Evolutionary conservation across 1,140 invertebrate species (phyloP).

Genomic region (Anoplophora glabripennis): DNA sequence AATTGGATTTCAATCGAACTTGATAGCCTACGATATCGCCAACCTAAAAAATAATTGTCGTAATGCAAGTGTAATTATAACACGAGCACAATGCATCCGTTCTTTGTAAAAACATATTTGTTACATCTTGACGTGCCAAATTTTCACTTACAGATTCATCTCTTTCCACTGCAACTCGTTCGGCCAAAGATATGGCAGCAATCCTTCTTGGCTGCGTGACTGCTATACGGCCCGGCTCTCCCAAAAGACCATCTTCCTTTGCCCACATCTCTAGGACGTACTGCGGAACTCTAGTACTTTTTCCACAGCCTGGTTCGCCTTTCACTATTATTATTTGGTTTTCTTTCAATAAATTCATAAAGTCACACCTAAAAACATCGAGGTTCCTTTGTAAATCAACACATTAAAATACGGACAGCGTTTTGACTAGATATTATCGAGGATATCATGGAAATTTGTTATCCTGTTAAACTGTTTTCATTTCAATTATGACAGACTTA

Average conservation of each 20-base stretch:
- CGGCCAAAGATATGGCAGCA: constrained; percentile 70
- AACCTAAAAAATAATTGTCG: constrained; percentile 53
- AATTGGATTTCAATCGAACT: constrained; percentile 46
- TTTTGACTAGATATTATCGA: too few species aligned
- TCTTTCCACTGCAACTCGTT: constrained; percentile 68
- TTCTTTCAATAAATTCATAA: constrained; percentile 35
- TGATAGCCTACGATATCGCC: constrained; percentile 76
- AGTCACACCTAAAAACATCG: constrained; percentile 35
- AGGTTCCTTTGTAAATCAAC: too few species aligned
- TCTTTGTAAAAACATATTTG: too few species aligned
- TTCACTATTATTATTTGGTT: constrained; percentile 71
- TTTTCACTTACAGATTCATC: constrained; percentile 50
- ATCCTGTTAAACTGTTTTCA: too few species aligned
- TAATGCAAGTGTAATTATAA: background rate
- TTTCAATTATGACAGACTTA: constrained; percentile 26
- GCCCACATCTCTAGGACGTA: constrained; percentile 69
- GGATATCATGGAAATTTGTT: too few species aligned
- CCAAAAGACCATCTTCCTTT: constrained; percentile 43
- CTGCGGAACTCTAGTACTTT: constrained; percentile 84
- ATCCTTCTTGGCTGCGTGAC: constrained; percentile 75
- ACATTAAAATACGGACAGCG: too few species aligned
- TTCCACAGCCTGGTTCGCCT: constrained; percentile 87
- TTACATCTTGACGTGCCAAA: too few species aligned
- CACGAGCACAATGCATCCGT: too few species aligned
- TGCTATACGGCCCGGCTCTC: constrained; percentile 64